phyloP scores from a whole-genome alignment of 2,113 vertebrate species.

The Geothlypis trichas region DNA sequence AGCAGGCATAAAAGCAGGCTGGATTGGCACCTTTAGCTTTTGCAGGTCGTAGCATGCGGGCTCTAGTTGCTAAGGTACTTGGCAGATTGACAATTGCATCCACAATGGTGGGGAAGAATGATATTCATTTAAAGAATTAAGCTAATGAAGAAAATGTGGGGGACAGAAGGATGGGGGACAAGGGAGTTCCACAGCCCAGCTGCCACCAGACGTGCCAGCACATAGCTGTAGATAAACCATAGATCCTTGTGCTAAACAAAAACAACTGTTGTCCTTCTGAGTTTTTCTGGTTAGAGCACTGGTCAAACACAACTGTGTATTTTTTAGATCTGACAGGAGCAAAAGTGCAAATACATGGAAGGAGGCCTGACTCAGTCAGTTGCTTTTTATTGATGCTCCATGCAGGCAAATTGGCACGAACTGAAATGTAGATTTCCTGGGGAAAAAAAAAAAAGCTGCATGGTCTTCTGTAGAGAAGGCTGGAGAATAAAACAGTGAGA shows the following conservation, averaged over 20 bases:
- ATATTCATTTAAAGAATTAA: not conserved
- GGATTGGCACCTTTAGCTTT: not conserved
- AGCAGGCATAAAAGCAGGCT: not conserved
- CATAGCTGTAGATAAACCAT: not conserved
- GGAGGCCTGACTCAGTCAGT: not conserved
- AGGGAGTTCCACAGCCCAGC: not conserved
- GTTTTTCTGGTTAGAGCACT: not conserved
- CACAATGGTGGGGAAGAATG: not conserved
- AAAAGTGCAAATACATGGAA: not conserved
- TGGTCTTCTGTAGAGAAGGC: not conserved
- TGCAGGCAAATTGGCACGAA: not conserved
- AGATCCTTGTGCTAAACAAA: not conserved
- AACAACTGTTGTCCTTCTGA: not conserved
- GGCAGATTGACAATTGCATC: not conserved
- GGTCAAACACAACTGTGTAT: not conserved
- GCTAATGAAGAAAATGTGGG: not conserved
- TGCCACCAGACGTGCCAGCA: not conserved
- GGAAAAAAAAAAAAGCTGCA: not conserved
- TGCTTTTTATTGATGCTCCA: not conserved
- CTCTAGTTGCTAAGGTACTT: not conserved
- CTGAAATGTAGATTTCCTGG: not conserved
- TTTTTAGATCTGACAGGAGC: not conserved
- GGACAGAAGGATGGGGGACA: not conserved
- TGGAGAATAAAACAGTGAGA: not conserved
- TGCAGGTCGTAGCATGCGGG: not conserved